Evolutionary conservation across 2,113 vertebrate species (phyloP), one percentile per base, ranked within the genome.

Genomic region (Neopipo cinnamomea): DNA sequence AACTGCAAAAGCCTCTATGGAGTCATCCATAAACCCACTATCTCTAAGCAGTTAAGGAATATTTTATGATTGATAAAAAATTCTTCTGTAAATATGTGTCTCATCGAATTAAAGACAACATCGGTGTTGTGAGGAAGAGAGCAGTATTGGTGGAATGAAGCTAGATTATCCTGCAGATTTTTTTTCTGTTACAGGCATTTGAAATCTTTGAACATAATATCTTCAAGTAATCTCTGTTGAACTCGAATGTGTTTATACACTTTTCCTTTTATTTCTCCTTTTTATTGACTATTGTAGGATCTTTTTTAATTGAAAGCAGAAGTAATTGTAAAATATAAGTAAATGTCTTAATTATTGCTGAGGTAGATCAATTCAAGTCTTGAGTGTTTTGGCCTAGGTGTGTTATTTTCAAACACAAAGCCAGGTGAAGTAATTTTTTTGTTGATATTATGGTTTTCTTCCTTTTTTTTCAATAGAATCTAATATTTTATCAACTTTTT

Each of bases 21-120:
- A 88, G 52, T 89, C 83, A 75, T 63, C 82, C 78, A 6, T 56
- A 85, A 92, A 25, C 20, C 73, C 50, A 42, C 76, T 81, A 9
- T 92, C 85, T 94, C 75, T 68, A 47, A 89, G 65, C 27, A 75
- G 39, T 93, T 96, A 90, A 90, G 39, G 61, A 92, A 93, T 72
- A 91, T 75, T 95, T 96, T 91, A 96, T 72, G 61, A 91, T 91
- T 21, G 1, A 96, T 92, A 81, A 78, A 96, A 89, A 46, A 66
- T 91, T 84, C 31, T 87, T 28, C 52, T 78, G 68, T 81, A 96
- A 93, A 71, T 93, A 89, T 10, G 6, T 84, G 93, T 95, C 85
- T 92, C 61, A 91, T 77, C 1, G 19, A 94, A 87, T 92, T 93
- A 91, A 42, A 74, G 21, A 31, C 86, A 88, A 55, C 52, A 89